phyloP scores from a whole-genome alignment of 2,797 vertebrate genomes.

The Paratrypauchen microcephalus region DNA sequence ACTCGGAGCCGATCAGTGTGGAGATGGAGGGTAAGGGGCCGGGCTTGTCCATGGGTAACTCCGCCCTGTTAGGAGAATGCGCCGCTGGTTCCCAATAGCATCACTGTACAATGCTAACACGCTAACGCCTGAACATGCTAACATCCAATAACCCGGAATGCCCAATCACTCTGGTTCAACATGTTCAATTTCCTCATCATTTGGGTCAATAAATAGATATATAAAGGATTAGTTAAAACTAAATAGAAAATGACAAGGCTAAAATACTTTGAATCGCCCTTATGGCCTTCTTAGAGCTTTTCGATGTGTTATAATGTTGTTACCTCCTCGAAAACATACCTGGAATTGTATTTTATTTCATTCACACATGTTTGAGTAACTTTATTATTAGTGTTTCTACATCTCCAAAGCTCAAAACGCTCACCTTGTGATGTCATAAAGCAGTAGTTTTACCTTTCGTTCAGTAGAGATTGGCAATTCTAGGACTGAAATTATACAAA shows the following conservation, averaged over 20 bases:
- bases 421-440: no score
- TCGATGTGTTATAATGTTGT: no score
- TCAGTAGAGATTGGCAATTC: no score
- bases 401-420: no score
- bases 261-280: neutral
- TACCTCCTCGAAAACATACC: no score
- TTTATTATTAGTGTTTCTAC: no score
- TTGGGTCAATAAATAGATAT: neutral
- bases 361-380: no score
- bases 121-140: conserved; percentile 34
- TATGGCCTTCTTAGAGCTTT: neutral
- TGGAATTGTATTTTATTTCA: no score
- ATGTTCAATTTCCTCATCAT: neutral
- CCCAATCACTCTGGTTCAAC: conserved; percentile 50
- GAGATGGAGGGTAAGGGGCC: conserved; percentile 89
- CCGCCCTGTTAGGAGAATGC: conserved; percentile 66
- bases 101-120: conserved; percentile 44
- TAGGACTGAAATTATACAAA: no score
- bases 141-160: conserved; percentile 1
- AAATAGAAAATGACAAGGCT: neutral
- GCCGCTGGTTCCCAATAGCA: conserved; percentile 72
- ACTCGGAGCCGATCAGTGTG: conserved; percentile 86
- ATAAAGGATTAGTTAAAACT: neutral
- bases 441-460: no score
- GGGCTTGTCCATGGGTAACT: conserved; percentile 55